phyloP scores from a whole-genome alignment of 2,113 vertebrate species.

The Motacilla alba region DNA sequence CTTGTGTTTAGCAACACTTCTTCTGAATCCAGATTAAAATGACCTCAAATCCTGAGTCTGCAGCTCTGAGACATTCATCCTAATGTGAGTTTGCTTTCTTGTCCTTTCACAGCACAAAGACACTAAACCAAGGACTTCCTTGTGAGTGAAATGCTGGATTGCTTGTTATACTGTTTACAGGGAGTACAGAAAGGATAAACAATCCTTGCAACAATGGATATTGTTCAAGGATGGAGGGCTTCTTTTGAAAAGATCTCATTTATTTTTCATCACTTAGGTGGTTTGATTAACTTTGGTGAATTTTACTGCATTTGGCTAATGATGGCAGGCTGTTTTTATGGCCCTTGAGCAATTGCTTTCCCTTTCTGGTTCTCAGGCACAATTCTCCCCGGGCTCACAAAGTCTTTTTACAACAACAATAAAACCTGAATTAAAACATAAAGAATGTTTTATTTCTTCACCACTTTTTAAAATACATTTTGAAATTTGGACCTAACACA shows the following conservation, averaged over 20 bases:
- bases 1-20: neutral
- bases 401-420: conserved; percentile 47
- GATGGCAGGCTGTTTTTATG: conserved; percentile 49
- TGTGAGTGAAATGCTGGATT: neutral
- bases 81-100: neutral
- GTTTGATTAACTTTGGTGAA: conserved; percentile 55
- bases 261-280: conserved; percentile 58
- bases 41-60: neutral
- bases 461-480: conserved; percentile 29
- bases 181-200: neutral
- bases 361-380: conserved; percentile 49
- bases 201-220: neutral
- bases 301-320: conserved; percentile 59
- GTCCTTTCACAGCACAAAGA: neutral
- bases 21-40: neutral
- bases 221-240: conserved; percentile 5
- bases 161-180: neutral
- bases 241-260: conserved; percentile 35
- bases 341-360: conserved; percentile 39
- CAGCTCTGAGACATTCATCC: neutral
- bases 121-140: neutral
- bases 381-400: conserved; percentile 40
- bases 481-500: conserved; percentile 11
- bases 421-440: conserved; percentile 58
- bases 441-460: conserved; percentile 43